Evolutionary conservation across 2,888 invertebrate species (phyloP).

Genomic region (Ophion ellenae): DNA sequence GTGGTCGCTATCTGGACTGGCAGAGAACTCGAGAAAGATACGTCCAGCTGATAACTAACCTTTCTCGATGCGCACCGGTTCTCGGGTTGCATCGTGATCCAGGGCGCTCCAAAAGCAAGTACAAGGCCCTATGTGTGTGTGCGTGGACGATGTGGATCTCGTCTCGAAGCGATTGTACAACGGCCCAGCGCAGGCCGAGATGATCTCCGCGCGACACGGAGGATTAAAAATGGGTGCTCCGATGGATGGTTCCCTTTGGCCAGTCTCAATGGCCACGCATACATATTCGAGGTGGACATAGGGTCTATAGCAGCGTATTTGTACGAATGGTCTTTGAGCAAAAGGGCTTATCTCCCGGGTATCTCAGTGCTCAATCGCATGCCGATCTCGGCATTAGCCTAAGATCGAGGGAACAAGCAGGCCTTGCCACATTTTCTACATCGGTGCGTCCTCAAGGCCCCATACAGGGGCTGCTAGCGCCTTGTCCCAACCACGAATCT

Average conservation of each 20-base stretch:
- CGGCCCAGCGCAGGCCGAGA: slow-evolving; percentile 39
- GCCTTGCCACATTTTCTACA: slow-evolving; percentile 64
- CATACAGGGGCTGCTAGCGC: slow-evolving; percentile 37
- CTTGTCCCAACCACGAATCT: slow-evolving; percentile 31
- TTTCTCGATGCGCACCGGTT: slow-evolving; percentile 59
- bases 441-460: slow-evolving; percentile 57
- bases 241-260: slow-evolving; percentile 29
- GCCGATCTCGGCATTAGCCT: slow-evolving; percentile 71
- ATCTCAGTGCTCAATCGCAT: slow-evolving; percentile 70
- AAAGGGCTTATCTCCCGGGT: slow-evolving; percentile 74
- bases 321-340: slow-evolving; percentile 69
- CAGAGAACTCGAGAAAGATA: slow-evolving; percentile 50
- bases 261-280: slow-evolving; percentile 18
- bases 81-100: slow-evolving; percentile 61
- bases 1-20: slow-evolving; percentile 42
- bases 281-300: slow-evolving; percentile 41
- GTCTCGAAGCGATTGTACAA: slow-evolving; percentile 36
- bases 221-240: slow-evolving; percentile 63
- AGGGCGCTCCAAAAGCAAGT: slow-evolving; percentile 55
- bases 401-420: slow-evolving; percentile 48
- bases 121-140: not conserved
- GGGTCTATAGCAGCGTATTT: slow-evolving; percentile 51
- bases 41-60: slow-evolving; percentile 63
- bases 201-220: slow-evolving; percentile 48
- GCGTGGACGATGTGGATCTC: slow-evolving; percentile 27